Evolutionary conservation across 1,140 invertebrate genomes (phyloP).

Genomic region (Ooceraea biroi): DNA sequence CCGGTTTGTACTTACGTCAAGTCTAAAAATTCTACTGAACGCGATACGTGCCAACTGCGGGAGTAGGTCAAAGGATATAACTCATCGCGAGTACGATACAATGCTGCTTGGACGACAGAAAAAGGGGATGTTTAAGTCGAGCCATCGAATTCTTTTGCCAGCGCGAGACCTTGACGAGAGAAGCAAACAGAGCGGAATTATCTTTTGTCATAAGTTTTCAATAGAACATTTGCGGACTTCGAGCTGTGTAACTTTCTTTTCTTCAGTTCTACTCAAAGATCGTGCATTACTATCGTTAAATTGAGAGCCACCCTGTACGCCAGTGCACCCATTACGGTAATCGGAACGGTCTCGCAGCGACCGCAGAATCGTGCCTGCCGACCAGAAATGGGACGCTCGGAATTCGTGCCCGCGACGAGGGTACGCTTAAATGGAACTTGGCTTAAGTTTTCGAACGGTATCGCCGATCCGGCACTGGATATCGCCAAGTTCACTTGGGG

Average conservation of each 20-base stretch:
- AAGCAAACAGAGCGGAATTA: not conserved
- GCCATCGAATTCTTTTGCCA: not conserved
- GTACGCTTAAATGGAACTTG: slow-evolving; percentile 74
- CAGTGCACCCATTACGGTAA: slow-evolving; percentile 58
- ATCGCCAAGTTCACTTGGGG: slow-evolving; percentile 63
- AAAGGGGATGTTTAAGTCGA: slow-evolving; percentile 49
- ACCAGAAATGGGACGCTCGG: slow-evolving; percentile 52
- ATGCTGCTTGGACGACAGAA: not conserved
- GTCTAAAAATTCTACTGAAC: slow-evolving; percentile 33
- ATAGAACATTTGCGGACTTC: not conserved
- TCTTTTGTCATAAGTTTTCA: not conserved
- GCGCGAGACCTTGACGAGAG: not conserved
- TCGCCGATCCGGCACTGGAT: slow-evolving; percentile 65
- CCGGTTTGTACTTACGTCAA: slow-evolving; percentile 16
- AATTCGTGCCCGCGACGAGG: slow-evolving; percentile 52
- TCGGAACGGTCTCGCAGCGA: slow-evolving; percentile 41
- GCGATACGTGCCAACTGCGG: slow-evolving; percentile 20
- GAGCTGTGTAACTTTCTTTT: not conserved
- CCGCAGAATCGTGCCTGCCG: slow-evolving; percentile 63
- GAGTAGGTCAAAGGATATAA: slow-evolving; percentile 54
- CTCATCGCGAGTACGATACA: slow-evolving; percentile 18
- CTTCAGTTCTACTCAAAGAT: not conserved
- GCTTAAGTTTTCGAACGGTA: slow-evolving; percentile 70
- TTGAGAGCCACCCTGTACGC: not conserved
- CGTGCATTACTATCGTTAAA: not conserved